These are phyloP conservation scores for Halocaridina rubra DNA, from an alignment of 2,888 invertebrate species.

Conservation along the genomic window DNA sequence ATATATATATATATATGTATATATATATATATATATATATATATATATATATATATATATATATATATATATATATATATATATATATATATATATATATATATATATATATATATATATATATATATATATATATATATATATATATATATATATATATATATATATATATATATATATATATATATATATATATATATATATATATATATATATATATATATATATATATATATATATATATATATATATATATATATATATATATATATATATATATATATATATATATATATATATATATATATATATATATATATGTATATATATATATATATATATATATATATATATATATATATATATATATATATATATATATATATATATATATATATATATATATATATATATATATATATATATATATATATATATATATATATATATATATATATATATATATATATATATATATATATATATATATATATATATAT, in stretches of 20 bases:
- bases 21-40: slow-evolving; percentile 5
- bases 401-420: slow-evolving; percentile 22
- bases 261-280: background rate
- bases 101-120: background rate
- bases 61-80: slow-evolving; percentile 14
- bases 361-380: slow-evolving; percentile 7
- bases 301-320: slow-evolving; percentile 13
- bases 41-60: slow-evolving; percentile 8
- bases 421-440: slow-evolving; percentile 25
- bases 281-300: slow-evolving; percentile 14
- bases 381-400: slow-evolving; percentile 10
- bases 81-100: background rate
- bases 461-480: slow-evolving; percentile 21
- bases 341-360: slow-evolving; percentile 16
- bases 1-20: background rate
- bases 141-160: background rate
- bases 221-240: background rate
- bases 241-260: background rate
- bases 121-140: background rate
- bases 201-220: background rate
- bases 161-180: background rate
- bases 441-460: slow-evolving; percentile 4
- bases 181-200: background rate
- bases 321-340: slow-evolving; percentile 19
- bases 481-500: background rate